A percentile compares a stretch with the other conserved stretches of the same genome.
Conservation (phyloP, 1,140 invertebrate species). For the Zaprionus ornatus region DNA sequence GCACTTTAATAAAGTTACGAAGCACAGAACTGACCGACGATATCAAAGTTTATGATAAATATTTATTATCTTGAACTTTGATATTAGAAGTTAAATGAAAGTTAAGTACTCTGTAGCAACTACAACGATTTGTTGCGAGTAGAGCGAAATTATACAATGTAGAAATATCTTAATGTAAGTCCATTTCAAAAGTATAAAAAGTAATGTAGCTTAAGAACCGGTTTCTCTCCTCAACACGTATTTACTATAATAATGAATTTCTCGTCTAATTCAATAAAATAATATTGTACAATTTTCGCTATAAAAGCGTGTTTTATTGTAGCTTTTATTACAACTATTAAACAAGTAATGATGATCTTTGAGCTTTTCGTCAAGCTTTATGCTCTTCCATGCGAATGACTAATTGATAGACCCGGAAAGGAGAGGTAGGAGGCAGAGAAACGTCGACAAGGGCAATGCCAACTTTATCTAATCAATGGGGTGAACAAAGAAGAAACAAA, state of each 20-base stretch:
- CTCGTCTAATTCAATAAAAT: neutral
- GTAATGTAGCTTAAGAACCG: neutral
- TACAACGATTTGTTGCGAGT: neutral
- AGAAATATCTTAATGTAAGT: neutral
- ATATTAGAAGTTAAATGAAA: neutral
- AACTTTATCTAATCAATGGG: constrained; percentile 63
- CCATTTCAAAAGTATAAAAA: too few species aligned
- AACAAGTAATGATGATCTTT: neutral
- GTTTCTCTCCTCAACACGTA: neutral
- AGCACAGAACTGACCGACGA: constrained; percentile 15
- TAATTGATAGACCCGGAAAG: constrained; percentile 40
- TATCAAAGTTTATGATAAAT: constrained; percentile 37
- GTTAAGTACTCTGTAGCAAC: neutral
- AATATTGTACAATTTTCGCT: neutral
- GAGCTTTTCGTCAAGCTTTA: constrained; percentile 6
- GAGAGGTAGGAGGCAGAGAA: neutral
- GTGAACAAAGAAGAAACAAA: constrained; percentile 31
- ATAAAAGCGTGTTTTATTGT: neutral
- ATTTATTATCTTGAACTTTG: constrained; percentile 63
- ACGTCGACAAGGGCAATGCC: constrained; percentile 21
- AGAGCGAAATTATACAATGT: neutral
- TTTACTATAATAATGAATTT: neutral
- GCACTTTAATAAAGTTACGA: constrained; percentile 54
- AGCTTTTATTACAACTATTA: neutral
- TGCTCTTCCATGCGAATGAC: constrained; percentile 44